Evolutionary conservation across 2,797 vertebrate genomes (phyloP), one percentile per base, ranked within the genome.

Genomic region (Scolopax bukidnonensis): DNA sequence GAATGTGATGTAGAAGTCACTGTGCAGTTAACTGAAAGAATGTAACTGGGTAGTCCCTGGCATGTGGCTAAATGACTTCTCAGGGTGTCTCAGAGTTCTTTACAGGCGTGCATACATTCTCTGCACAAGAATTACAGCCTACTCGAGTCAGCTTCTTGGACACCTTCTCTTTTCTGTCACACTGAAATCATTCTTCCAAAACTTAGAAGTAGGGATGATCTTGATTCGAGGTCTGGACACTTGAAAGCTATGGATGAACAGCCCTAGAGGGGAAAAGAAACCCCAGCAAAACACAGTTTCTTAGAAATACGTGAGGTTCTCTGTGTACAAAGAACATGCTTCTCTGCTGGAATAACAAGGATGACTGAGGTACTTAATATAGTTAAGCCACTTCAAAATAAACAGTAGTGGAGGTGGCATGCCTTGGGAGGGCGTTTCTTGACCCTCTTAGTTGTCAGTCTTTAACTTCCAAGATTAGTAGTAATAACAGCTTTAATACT

Each of bases 401-500:
- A 86, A 51, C 18, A 16, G 28, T 3, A 7, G 21, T 30, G 47
- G 40, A 53, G 21, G 8, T 83, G 18, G 10, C 16, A 80, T 90
- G 45, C 33, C 23, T 69, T 43, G 9, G 41, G 40, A 73, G 40
- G 14, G 18, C 92, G 51, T 92, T 92, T 67, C 64, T 83, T 87
- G 64, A 83, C 79, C 53, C 27, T 75, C 33, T 45, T 71, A 86
- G 45, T 68, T 76, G 38, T 61, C 61, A 43, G 41, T 76, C 63
- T 89, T 70, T 47, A 73, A 54, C 64, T 92, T 95, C 78, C 5
- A 5, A 59, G 43, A 4, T 76, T 84, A 79, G 43, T 63, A 47
- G 19, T 83, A 70, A 85, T 93, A 84, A 36, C 6, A 33, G 54
- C 51, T 88, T 89, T 89, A 92, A 74, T 74, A 28, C 48, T 90